These are phyloP conservation scores for Sebastes nivosus DNA, from an alignment of 2,797 vertebrate species.

Conservation along the genomic window DNA sequence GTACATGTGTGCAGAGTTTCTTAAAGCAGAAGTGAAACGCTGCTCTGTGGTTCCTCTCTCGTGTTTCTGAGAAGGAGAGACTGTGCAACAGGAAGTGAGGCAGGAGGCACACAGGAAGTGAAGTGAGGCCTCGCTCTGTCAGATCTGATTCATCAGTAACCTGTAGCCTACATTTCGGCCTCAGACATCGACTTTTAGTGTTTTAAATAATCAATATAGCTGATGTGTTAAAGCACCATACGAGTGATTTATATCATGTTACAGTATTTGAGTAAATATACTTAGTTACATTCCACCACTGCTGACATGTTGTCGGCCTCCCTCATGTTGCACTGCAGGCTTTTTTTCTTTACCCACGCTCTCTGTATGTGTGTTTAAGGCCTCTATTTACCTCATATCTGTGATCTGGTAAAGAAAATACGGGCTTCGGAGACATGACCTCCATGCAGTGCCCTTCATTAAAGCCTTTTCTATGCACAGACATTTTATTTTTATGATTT, in stretches of 20 bases:
- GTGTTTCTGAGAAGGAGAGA: slow-evolving; percentile 74
- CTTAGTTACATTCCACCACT: neutral
- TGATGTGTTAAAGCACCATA: neutral
- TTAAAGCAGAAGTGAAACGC: slow-evolving; percentile 81
- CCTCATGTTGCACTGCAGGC: neutral
- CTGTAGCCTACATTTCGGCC: neutral
- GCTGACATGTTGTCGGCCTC: neutral
- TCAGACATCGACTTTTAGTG: neutral
- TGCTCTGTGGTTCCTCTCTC: slow-evolving; percentile 66
- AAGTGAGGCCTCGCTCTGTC: slow-evolving; percentile 22
- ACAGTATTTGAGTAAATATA: no score
- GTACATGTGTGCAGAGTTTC: neutral
- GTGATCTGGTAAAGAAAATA: slow-evolving; percentile 47
- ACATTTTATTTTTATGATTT: slow-evolving; percentile 28
- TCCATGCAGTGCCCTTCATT: slow-evolving; percentile 8
- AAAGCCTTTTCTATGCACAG: neutral
- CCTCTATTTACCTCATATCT: slow-evolving; percentile 61
- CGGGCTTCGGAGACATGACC: slow-evolving; percentile 43
- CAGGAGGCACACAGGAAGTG: slow-evolving; percentile 68
- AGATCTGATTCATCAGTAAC: slow-evolving; percentile 7
- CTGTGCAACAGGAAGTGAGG: slow-evolving; percentile 80
- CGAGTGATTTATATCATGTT: neutral
- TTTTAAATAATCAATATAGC: neutral
- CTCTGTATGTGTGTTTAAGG: neutral
- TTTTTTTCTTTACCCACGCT: neutral